Percentiles rank a stretch among this genome's conserved stretches.
These are phyloP conservation scores for Leucophenga varia DNA, from an alignment of 1,140 invertebrate genomes.

Conservation along the genomic window DNA sequence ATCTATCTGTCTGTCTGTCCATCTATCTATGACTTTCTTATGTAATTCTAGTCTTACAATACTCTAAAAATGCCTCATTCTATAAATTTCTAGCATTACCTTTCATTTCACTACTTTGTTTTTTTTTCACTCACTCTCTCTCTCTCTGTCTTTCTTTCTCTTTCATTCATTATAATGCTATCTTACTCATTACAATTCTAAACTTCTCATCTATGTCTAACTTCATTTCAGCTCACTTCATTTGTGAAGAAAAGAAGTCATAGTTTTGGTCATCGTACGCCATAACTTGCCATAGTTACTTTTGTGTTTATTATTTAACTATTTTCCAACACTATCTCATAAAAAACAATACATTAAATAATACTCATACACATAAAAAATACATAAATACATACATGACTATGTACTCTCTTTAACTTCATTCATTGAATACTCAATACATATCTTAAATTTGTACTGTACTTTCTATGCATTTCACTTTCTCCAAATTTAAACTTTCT, in stretches of 20 bases:
- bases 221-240: background rate
- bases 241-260: slow-evolving; percentile 24
- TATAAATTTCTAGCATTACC: too few species aligned
- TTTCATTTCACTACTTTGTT: slow-evolving; percentile 9
- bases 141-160: slow-evolving; percentile 14
- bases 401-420: slow-evolving; percentile 39
- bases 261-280: slow-evolving; percentile 49
- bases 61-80: slow-evolving; percentile 18
- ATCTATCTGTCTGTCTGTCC: slow-evolving; percentile 15
- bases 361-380: too few species aligned
- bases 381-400: too few species aligned
- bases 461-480: slow-evolving; percentile 34
- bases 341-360: too few species aligned
- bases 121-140: slow-evolving; percentile 7
- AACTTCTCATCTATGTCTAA: background rate
- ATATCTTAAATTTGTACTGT: slow-evolving; percentile 23
- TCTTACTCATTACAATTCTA: too few species aligned
- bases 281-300: slow-evolving; percentile 56
- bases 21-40: slow-evolving; percentile 34
- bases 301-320: slow-evolving; percentile 3
- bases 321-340: slow-evolving; percentile 17
- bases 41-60: slow-evolving; percentile 51
- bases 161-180: slow-evolving; percentile 1
- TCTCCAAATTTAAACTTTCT: slow-evolving; percentile 24
- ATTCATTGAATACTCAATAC: slow-evolving; percentile 31